These are phyloP conservation scores for Thamnophis sirtalis DNA, from an alignment of 2,113 vertebrate species.

Conservation along the genomic window DNA sequence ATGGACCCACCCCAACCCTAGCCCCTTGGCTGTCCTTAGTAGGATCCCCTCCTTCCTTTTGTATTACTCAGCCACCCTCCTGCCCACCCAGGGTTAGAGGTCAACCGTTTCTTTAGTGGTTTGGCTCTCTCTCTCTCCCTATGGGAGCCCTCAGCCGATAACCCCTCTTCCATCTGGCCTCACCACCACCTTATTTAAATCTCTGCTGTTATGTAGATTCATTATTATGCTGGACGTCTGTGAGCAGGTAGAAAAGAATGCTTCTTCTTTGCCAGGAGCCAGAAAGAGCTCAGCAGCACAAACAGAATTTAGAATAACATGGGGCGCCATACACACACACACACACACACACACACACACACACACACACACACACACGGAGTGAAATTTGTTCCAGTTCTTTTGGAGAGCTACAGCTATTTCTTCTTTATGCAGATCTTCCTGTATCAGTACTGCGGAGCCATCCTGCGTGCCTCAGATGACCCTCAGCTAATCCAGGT, in stretches of 20 bases:
- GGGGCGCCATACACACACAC: too few species aligned
- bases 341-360: background rate
- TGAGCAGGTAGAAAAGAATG: background rate
- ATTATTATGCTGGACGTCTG: background rate
- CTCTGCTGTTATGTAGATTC: background rate
- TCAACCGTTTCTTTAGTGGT: too few species aligned
- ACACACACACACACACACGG: too few species aligned
- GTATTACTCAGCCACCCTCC: too few species aligned
- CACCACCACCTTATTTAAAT: too few species aligned
- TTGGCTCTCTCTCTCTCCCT: too few species aligned
- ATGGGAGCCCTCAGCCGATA: too few species aligned
- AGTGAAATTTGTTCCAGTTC: background rate
- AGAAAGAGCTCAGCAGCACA: background rate
- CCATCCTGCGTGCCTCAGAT: slow-evolving; percentile 4
- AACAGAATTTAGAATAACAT: background rate
- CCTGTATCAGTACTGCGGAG: slow-evolving; percentile 9
- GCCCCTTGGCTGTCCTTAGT: too few species aligned
- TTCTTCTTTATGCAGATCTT: background rate
- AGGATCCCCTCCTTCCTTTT: too few species aligned
- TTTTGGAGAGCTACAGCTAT: background rate
- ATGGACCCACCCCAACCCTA: too few species aligned
- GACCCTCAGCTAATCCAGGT: slow-evolving; percentile 11
- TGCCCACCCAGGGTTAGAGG: too few species aligned
- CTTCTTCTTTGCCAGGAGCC: background rate
- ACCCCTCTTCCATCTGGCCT: too few species aligned